These are phyloP conservation scores for Nemotelus nigrinus DNA, from an alignment of 2,888 invertebrate species.

Conservation along the genomic window DNA sequence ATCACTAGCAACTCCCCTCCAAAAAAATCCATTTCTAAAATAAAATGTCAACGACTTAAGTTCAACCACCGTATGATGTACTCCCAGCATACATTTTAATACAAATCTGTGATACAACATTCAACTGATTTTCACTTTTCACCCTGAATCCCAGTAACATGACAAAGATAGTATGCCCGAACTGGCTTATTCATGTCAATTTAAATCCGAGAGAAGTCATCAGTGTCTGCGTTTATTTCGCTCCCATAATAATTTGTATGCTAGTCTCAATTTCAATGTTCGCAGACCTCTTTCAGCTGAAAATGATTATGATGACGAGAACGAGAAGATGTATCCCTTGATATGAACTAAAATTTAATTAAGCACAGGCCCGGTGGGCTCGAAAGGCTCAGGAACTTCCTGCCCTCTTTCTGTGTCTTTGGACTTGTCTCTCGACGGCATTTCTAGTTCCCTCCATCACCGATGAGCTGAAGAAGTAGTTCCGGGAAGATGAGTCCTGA, in stretches of 20 bases:
- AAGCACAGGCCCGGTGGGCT: neutral
- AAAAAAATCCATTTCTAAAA: too few relatives aligned
- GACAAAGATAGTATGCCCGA: neutral
- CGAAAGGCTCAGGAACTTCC: neutral
- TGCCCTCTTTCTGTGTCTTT: neutral
- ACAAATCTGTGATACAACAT: neutral
- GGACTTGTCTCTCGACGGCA: too few relatives aligned
- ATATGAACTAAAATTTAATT: constrained; percentile 21
- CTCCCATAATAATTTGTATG: constrained; percentile 10
- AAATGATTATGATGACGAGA: neutral
- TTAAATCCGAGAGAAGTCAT: neutral
- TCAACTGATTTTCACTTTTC: neutral
- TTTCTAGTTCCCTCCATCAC: too few relatives aligned
- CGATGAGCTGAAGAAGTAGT: too few relatives aligned
- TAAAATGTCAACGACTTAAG: too few relatives aligned
- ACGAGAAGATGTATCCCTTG: neutral
- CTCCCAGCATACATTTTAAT: too few relatives aligned
- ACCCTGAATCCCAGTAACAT: neutral
- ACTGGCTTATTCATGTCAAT: neutral
- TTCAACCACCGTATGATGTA: too few relatives aligned
- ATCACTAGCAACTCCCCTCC: too few relatives aligned
- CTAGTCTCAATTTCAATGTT: constrained; percentile 15
- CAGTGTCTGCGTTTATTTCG: neutral
- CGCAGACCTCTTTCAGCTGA: neutral
- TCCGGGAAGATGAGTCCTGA: neutral